Conservation (phyloP, 2,888 invertebrate genomes). For the Tetragonula carbonaria region DNA sequence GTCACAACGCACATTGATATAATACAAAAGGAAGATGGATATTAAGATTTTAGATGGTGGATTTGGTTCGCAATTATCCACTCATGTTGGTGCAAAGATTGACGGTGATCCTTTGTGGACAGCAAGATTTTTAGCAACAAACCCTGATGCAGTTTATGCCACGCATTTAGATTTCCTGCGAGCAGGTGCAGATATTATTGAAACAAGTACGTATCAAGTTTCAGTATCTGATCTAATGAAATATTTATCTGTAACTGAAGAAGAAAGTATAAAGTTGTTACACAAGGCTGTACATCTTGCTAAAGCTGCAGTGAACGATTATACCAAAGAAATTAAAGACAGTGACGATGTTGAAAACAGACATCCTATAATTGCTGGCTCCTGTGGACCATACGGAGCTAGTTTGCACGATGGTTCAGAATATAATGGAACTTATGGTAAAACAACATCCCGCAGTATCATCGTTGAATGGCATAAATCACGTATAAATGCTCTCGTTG, state of each 20-base stretch:
- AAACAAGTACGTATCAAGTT: slow-evolving; percentile 83
- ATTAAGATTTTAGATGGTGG: slow-evolving; percentile 88
- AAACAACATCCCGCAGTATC: slow-evolving; percentile 86
- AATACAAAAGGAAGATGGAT: slow-evolving; percentile 11
- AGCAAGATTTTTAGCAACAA: slow-evolving; percentile 91
- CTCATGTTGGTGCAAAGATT: slow-evolving; percentile 90
- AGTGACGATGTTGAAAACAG: slow-evolving; percentile 66
- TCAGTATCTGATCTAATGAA: slow-evolving; percentile 87
- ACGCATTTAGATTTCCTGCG: slow-evolving; percentile 93
- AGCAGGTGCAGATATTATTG: slow-evolving; percentile 94
- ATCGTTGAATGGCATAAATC: slow-evolving; percentile 94
- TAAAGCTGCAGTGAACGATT: slow-evolving; percentile 87
- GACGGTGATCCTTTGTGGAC: slow-evolving; percentile 96
- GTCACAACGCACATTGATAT: neutral
- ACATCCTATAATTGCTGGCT: slow-evolving; percentile 91
- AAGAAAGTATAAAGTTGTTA: slow-evolving; percentile 86
- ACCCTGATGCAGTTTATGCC: slow-evolving; percentile 91
- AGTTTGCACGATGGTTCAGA: slow-evolving; percentile 96
- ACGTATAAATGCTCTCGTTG: slow-evolving; percentile 91
- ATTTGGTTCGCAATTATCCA: slow-evolving; percentile 92
- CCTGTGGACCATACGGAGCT: slow-evolving; percentile 97
- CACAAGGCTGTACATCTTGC: slow-evolving; percentile 90
- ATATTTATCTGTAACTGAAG: slow-evolving; percentile 88
- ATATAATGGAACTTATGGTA: slow-evolving; percentile 94
- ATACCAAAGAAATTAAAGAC: slow-evolving; percentile 69